Evolutionary conservation across 2,888 invertebrate genomes (phyloP).

Genomic region (Tenodera sinensis): DNA sequence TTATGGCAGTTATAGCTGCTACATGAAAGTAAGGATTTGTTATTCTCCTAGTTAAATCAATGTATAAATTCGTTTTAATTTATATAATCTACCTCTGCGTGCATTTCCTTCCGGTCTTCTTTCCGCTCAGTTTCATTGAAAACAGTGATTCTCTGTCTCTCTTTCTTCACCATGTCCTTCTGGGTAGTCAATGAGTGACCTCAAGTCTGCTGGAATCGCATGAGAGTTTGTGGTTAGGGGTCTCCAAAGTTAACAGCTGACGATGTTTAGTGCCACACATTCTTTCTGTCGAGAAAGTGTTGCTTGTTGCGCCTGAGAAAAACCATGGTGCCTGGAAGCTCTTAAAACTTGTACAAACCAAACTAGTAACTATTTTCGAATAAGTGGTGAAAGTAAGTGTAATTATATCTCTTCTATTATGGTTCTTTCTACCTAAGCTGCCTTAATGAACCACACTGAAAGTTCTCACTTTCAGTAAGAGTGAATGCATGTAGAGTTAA

Average conservation of each 20-base stretch:
- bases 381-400: neutral
- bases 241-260: neutral
- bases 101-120: too few species aligned
- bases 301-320: neutral
- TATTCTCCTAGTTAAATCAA: too few species aligned
- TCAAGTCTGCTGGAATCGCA: too few species aligned
- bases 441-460: neutral
- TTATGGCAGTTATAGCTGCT: too few species aligned
- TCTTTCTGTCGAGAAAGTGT: neutral
- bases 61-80: too few species aligned
- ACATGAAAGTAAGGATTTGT: too few species aligned
- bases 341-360: neutral
- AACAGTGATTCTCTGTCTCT: too few species aligned
- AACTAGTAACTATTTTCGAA: neutral
- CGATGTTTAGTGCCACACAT: neutral
- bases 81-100: too few species aligned
- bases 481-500: neutral
- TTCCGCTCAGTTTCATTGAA: too few species aligned
- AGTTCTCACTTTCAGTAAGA: neutral
- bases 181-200: too few species aligned
- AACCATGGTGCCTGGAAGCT: neutral
- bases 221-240: neutral
- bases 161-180: too few species aligned
- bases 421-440: neutral
- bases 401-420: neutral